Percentiles rank a stretch among this genome's conserved stretches.
These are phyloP conservation scores for Eulemur coronatus DNA, from an alignment of 2,797 vertebrate species.

Conservation along the genomic window DNA sequence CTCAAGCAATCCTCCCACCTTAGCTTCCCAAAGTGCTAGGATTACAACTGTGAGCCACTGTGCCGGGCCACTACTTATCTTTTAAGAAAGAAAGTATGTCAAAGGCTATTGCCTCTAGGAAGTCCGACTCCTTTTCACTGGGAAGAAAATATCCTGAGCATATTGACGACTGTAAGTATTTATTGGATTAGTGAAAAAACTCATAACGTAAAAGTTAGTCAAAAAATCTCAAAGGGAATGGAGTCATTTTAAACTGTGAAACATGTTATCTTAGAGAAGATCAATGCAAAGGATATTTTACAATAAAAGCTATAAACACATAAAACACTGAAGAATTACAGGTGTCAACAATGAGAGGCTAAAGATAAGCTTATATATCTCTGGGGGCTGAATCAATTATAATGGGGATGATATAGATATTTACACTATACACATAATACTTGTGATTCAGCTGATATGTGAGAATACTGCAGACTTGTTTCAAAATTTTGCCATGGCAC, in stretches of 20 bases:
- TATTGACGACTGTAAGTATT: neutral
- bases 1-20: neutral
- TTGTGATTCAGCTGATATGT: neutral
- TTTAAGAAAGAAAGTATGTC: neutral
- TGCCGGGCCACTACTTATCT: no score
- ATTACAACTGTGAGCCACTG: neutral
- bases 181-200: neutral
- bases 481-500: neutral
- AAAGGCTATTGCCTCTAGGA: rapidly evolving
- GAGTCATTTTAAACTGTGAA: neutral
- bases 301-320: neutral
- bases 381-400: neutral
- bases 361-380: neutral
- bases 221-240: neutral
- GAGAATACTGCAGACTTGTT: neutral
- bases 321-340: neutral
- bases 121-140: neutral
- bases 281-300: neutral
- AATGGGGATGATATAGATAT: neutral
- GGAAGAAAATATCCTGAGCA: neutral
- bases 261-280: neutral
- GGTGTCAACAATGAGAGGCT: neutral
- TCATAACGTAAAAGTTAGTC: neutral
- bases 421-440: neutral
- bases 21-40: neutral